phyloP scores from a whole-genome alignment of 2,888 invertebrate species.

The Callyntrura guangdongensis region DNA sequence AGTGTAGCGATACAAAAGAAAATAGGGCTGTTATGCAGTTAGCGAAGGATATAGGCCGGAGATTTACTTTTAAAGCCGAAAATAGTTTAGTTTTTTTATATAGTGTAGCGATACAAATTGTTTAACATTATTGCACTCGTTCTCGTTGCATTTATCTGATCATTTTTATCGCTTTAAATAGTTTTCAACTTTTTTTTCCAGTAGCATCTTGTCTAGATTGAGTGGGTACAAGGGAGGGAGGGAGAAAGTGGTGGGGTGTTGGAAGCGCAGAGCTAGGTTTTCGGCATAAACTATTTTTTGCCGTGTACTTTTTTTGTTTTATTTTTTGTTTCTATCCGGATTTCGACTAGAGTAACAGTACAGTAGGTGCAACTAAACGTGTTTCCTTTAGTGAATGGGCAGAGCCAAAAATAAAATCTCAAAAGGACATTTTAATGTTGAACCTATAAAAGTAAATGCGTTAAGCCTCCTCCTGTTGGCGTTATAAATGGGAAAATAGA shows the following conservation, averaged over 20 bases:
- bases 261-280: neutral
- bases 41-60: neutral
- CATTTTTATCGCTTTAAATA: constrained; percentile 5
- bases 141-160: constrained; percentile 6
- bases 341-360: neutral
- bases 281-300: neutral
- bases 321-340: neutral
- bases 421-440: neutral
- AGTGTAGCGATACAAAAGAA: neutral
- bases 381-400: neutral
- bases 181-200: neutral
- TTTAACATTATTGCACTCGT: neutral
- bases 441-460: constrained; percentile 15
- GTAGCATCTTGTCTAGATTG: too few species aligned
- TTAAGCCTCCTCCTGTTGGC: neutral
- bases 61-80: neutral
- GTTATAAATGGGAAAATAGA: constrained; percentile 18
- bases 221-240: neutral
- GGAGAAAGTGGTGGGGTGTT: neutral
- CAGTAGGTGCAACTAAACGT: constrained; percentile 4
- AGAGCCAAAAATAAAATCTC: constrained; percentile 23
- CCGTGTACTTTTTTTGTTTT: neutral
- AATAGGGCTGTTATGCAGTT: too few species aligned
- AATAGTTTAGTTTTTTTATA: neutral
- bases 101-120: neutral